Conservation (phyloP, 2,888 invertebrate genomes). For the Stomorhina lunata region DNA sequence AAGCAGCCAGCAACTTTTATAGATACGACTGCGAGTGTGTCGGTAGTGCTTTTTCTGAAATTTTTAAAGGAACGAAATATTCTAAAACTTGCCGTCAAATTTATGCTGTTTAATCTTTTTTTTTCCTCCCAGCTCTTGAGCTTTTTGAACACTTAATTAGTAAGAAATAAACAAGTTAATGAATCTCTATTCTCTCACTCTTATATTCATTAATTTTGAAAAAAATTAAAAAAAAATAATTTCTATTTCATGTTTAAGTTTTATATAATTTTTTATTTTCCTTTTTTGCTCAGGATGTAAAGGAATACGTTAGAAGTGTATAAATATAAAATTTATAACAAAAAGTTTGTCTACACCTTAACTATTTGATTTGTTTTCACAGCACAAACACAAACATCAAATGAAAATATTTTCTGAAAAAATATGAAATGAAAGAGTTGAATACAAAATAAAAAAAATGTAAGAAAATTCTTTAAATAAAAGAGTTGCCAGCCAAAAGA, state of each 20-base stretch:
- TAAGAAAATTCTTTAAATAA: too few relatives aligned
- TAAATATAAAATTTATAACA: not conserved
- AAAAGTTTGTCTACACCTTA: constrained; percentile 44
- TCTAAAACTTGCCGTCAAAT: not conserved
- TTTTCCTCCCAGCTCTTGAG: not conserved
- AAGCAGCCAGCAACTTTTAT: not conserved
- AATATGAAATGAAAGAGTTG: not conserved
- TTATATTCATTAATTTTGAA: not conserved
- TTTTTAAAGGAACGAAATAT: too few relatives aligned
- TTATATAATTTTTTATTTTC: not conserved
- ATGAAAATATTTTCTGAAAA: not conserved
- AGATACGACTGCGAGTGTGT: not conserved
- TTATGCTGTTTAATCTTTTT: constrained; percentile 45
- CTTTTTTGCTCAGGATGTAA: not conserved
- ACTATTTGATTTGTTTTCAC: constrained; percentile 39
- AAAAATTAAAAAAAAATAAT: not conserved
- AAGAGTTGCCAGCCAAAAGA: not conserved
- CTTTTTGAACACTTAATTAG: constrained; percentile 62
- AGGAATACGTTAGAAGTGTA: not conserved
- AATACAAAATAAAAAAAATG: not conserved
- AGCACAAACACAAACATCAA: constrained; percentile 26
- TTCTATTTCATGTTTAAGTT: not conserved
- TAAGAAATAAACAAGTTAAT: constrained; percentile 64
- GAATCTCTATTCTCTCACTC: constrained; percentile 39
- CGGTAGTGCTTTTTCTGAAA: too few relatives aligned